Base-by-base conservation (phyloP, 2,888 invertebrate species). In the Molorchus minor region DNA sequence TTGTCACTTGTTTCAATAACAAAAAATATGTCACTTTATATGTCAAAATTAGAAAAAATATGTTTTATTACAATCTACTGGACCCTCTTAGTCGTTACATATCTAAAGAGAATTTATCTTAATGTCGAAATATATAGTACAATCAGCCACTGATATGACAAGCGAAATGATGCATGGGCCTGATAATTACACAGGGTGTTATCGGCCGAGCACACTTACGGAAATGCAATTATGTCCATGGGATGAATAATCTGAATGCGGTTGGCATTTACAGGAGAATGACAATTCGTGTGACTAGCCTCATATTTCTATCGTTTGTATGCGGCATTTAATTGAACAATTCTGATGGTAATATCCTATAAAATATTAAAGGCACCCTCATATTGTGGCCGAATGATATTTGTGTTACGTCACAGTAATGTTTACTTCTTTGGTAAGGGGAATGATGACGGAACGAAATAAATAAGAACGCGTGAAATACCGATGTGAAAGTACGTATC, bases 141-240 rank as follows among this genome's bases (percentile, higher is more conserved):
- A 65, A 65, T 55, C 68, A 67, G 16, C 38, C 17, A n/a, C 41
- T 20, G 41, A 52, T 71, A 72, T 71, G 74, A 74, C 73, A 72
- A 63, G 58, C 55, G 54, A 62, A 69, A 71, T 74, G 75, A 77
- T 74, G 68, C 74, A 77, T 76, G 62, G 72, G 70, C 62, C 61
- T 73, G 75, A 76, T 77, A 77, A 77, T 77, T 77, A 73, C 74
- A 71, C 72, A 69, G 75, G 71, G 75, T 72, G 74, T 70, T 72
- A 67, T 65, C 68, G 66, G 65, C 65, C 69, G 69, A 74, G 68
- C 72, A 73, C 74, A 76, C 76, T 77, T 75, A 75, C 74, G 76
- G 75, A 76, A 76, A 76, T 71, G 75, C 75, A 77, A 77, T 77
- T 76, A 77, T 76, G 75, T 74, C 74, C 65, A 70, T 67, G 69